phyloP scores from a whole-genome alignment of 1,140 invertebrate species.

The Amyelois transitella region DNA sequence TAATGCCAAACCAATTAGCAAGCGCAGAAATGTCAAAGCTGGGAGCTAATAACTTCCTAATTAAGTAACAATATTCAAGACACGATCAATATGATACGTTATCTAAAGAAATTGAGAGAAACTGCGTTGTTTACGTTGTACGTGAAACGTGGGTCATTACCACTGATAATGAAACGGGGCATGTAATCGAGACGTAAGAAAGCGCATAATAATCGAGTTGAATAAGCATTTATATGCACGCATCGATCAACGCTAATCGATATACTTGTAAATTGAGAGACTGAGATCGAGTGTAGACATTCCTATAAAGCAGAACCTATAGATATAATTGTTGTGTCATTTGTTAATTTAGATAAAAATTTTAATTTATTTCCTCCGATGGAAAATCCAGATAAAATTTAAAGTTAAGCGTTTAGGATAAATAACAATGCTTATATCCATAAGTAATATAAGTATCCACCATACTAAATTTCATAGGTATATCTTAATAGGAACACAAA shows the following conservation, averaged over 20 bases:
- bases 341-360: too few relatives aligned
- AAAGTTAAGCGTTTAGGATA: too few relatives aligned
- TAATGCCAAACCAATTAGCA: too few relatives aligned
- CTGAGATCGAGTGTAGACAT: neutral
- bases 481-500: too few relatives aligned
- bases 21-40: too few relatives aligned
- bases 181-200: conserved; percentile 37
- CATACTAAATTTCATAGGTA: too few relatives aligned
- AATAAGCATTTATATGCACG: neutral
- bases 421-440: too few relatives aligned
- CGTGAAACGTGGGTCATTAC: conserved; percentile 3
- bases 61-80: too few relatives aligned
- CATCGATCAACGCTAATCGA: neutral
- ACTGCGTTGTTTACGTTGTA: neutral
- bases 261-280: neutral
- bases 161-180: conserved; percentile 19
- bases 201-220: conserved; percentile 20
- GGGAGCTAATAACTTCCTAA: neutral
- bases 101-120: neutral
- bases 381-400: too few relatives aligned
- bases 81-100: neutral
- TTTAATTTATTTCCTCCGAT: too few relatives aligned
- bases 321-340: too few relatives aligned
- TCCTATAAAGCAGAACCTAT: neutral
- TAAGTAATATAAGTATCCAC: too few relatives aligned